Evolutionary conservation across 2,797 vertebrate genomes (phyloP), one percentile per base, ranked within the genome.

Genomic region (Typhlichthys subterraneus): DNA sequence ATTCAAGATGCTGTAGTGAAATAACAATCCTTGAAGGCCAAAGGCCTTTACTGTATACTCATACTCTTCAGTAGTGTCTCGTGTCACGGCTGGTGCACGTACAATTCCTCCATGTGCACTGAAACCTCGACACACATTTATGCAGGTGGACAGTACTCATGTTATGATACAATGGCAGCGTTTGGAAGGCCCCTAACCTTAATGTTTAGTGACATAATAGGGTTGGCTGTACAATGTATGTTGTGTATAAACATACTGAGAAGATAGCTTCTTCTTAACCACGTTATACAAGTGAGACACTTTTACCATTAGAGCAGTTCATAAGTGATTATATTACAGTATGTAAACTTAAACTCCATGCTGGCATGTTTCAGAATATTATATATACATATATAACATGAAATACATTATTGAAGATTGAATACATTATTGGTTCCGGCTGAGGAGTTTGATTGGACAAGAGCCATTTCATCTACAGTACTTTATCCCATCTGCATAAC

Each of bases 151-250:
- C 80, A 80, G 75, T 54, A 2, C 57, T 73, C 74, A 70, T 55
- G 57, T 76, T 61, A 52, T 64, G 75, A 76, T 45, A 74, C 64
- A 72, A 64, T 70, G 63, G 67, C 61, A 57, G 52, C 68, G 63
- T 70, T 72, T 19, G 79, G 76, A 84, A 64, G 74, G 70, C 79
- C 80, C 72, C 75, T 75, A 86, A 69, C 83, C 68, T 53, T 80
- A 85, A 90, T 88, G 83, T 80, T 75, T 68, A 73, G 59, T 76
- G 85, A 87, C 89, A 82, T 87, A 87, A 89, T 89, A 82, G 77
- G 80, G 84, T 85, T 85, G 77, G 76, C 61, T 79, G 82, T 87
- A 80, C 69, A 53, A 61, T 57, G 64, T 56, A 62, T 50, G 29
- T 51, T 59, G 13, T 68, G 61, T 56, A 46, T 63, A 67, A 70